Base-by-base conservation (phyloP, 2,797 vertebrate species). In the Chromobotia macracanthus region DNA sequence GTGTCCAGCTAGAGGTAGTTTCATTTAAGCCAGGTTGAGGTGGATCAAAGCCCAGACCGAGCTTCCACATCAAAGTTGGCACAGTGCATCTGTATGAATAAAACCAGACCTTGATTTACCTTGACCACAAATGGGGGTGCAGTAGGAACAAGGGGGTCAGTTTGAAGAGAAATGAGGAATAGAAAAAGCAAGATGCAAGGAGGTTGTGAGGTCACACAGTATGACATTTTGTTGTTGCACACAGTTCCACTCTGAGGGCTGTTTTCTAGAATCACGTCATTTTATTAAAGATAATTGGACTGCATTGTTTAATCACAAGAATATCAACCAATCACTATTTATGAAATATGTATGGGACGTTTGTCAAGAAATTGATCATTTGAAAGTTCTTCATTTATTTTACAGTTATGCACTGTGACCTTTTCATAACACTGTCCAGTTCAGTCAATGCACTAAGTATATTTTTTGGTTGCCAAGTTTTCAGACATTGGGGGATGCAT, bases 31-130 rank as follows among this genome's bases (percentile, higher is more conserved):
- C 83, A 82, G 77, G 75, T 58, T 63, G 31, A 82, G 72, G 69
- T 82, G 80, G 83, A 86, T 86, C 83, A 87, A 86, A 87, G 82
- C 67, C 23, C 31, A 28, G 79, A 55, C 80, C 25, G 28, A 85
- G 78, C 69, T 66, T 44, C 76, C 77, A 80, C 81, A 82, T 87
- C 86, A 86, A 87, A 86, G 81, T 71, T 66, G 28, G 53, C 1
- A 70, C 38, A 46, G 51, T 35, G 72, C 66, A 81, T 82, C 71
- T 65, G n/a, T 72, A 70, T 10, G 61, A 68, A 81, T 83, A 77
- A 75, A 80, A 77, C 16, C 21, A 65, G 76, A 82, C 81, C 81
- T 78, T 76, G 77, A 80, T 83, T 86, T 83, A 84, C 81, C 83
- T 79, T 66, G 64, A 83, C 75, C 82, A 69, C 72, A 77, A 68